Base-by-base conservation (phyloP, 2,888 invertebrate genomes). In the Lycia hirtaria region DNA sequence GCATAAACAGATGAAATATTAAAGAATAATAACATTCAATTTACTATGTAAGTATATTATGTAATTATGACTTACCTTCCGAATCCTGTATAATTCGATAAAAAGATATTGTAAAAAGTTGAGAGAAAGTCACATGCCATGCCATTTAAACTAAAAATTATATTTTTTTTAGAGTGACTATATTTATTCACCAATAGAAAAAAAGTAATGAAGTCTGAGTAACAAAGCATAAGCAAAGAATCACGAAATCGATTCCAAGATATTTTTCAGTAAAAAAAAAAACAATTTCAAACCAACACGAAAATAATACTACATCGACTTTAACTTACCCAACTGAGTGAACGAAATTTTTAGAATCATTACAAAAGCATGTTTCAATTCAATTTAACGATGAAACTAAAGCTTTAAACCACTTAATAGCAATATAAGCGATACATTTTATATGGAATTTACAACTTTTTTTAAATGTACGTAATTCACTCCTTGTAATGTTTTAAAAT, bases 401-500 rank as follows among this genome's bases (percentile, higher is more conserved):
- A 75, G 68, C 60, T 64, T 65, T 58, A 69, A 72, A 72, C 74
- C 71, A 75, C 69, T 68, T 56, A 73, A 68, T 69, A 77, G 63
- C 71, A 73, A 75, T 65, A 20, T 38, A 60, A 53, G 41, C 56
- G 38, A 61, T 64, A 66, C 70, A 69, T 61, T 65, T 71, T 52
- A 60, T 66, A 69, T 71, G 56, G 50, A 64, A 68, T 68, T 59
- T 45, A 35, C 51, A 55, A 67, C n/a, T 63, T 40, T 60, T 62
- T 60, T 65, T 76, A 71, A 73, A 68, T 62, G 67, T 78, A 83
- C 83, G 71, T 79, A 90, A 88, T 90, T 92, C 81, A 89, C 90
- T 93, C 89, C 87, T 91, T 88, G 87, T 89, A 88, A 88, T 88
- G 87, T 87, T 88, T 87, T 88, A 88, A 88, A 89, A 87, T 85